Percentiles rank a stretch among this genome's conserved stretches.
These are phyloP conservation scores for Cricetomys ansorgei DNA, from an alignment of 2,113 vertebrate species.

Conservation along the genomic window DNA sequence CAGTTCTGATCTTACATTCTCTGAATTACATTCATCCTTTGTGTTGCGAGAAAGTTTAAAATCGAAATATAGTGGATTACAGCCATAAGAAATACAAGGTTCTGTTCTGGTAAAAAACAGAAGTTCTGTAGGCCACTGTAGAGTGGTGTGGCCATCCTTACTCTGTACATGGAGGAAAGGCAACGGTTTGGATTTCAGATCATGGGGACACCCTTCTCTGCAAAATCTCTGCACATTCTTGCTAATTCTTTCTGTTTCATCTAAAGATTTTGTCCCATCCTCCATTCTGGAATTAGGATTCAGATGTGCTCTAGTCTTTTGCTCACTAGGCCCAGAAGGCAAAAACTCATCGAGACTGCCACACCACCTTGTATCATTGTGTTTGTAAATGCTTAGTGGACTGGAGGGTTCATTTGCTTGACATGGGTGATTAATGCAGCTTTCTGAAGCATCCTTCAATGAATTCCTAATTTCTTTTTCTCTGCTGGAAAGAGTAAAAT, in stretches of 20 bases:
- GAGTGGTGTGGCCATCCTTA: constrained; percentile 91
- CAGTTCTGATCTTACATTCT: constrained; percentile 72
- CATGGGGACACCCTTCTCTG: constrained; percentile 68
- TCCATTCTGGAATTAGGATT: constrained; percentile 49
- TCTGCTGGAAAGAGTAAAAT: constrained; percentile 70
- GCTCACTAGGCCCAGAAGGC: constrained; percentile 49
- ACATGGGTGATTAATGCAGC: constrained; percentile 49
- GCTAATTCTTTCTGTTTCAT: constrained; percentile 63
- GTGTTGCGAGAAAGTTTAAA: constrained; percentile 87
- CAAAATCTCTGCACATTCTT: constrained; percentile 40
- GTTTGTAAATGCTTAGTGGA: constrained; percentile 71
- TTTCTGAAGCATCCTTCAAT: constrained; percentile 75
- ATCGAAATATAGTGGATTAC: constrained; percentile 92
- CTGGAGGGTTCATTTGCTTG: constrained; percentile 70
- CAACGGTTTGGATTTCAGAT: constrained; percentile 78
- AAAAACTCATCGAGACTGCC: constrained; percentile 73
- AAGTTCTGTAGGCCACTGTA: constrained; percentile 94
- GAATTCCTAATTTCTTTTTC: constrained; percentile 70
- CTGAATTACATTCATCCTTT: constrained; percentile 72
- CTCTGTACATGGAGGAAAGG: constrained; percentile 91
- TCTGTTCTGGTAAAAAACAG: constrained; percentile 94
- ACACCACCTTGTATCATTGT: constrained; percentile 72
- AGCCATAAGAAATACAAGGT: constrained; percentile 95
- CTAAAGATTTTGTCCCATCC: constrained; percentile 62
- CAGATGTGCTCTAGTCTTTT: constrained; percentile 2